A percentile compares a stretch with the other conserved stretches of the same genome.
phyloP scores from a whole-genome alignment of 2,797 vertebrate genomes.

The Crocodylus rhombifer region DNA sequence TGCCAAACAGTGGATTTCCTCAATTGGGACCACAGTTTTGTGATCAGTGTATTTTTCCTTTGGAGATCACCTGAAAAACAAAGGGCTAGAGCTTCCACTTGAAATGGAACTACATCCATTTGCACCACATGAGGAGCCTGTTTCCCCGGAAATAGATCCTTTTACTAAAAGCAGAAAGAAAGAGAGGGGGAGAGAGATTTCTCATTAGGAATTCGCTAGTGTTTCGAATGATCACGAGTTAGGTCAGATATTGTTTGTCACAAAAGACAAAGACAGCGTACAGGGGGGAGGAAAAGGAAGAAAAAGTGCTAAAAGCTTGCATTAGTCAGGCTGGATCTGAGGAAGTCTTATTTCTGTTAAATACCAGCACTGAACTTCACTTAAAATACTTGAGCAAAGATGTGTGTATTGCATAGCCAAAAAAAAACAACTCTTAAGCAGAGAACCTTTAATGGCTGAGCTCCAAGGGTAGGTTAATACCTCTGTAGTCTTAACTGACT shows the following conservation, averaged over 20 bases:
- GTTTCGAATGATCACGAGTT: background rate
- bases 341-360: background rate
- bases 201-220: background rate
- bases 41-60: background rate
- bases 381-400: background rate
- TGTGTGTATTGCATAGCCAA: background rate
- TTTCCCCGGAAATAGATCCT: background rate
- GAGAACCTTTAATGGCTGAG: background rate
- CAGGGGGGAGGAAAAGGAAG: background rate
- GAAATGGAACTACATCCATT: background rate
- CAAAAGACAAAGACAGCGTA: background rate
- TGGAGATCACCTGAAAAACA: background rate
- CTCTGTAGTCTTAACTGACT: background rate
- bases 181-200: background rate
- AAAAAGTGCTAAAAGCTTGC: background rate
- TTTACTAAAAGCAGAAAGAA: background rate
- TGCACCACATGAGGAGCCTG: background rate
- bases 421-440: background rate
- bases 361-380: background rate
- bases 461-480: background rate
- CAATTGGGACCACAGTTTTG: background rate
- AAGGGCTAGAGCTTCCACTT: background rate
- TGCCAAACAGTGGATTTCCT: background rate
- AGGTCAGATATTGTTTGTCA: background rate
- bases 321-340: background rate